A percentile compares a stretch with the other conserved stretches of the same genome.
Evolutionary conservation across 1,140 invertebrate species (phyloP).

Genomic region (Temnothorax longispinosus): DNA sequence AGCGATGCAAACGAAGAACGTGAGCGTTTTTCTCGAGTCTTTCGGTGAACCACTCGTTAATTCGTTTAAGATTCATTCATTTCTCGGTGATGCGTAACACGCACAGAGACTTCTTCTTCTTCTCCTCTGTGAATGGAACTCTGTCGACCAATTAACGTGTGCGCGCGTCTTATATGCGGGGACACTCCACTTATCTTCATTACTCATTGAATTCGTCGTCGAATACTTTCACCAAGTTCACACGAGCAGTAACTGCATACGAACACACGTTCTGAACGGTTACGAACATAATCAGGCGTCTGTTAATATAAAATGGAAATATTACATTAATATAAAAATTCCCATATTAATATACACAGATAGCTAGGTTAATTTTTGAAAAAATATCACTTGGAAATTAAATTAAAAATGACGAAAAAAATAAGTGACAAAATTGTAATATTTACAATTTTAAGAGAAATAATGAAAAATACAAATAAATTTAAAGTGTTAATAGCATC

Average conservation of each 20-base stretch:
- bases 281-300: not conserved
- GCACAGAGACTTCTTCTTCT: constrained; percentile 30
- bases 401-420: not conserved
- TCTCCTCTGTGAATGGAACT: constrained; percentile 15
- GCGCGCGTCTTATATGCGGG: not conserved
- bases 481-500: not conserved
- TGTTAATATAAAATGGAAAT: not conserved
- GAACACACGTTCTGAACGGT: not conserved
- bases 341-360: not conserved
- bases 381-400: not conserved
- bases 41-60: constrained; percentile 14
- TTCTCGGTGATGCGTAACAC: constrained; percentile 28
- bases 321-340: not conserved
- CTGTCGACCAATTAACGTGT: constrained; percentile 44
- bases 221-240: constrained; percentile 11
- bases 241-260: not conserved
- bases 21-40: not conserved
- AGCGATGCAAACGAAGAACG: not conserved
- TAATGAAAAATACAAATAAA: not conserved
- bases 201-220: constrained; percentile 22
- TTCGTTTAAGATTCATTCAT: constrained; percentile 43
- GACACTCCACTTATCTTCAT: constrained; percentile 39
- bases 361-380: not conserved
- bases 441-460: not conserved
- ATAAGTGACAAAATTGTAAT: not conserved